A percentile compares a stretch with the other conserved stretches of the same genome.
These are phyloP conservation scores for Marcusenius ussheri DNA, from an alignment of 2,113 vertebrate species.

Conservation along the genomic window DNA sequence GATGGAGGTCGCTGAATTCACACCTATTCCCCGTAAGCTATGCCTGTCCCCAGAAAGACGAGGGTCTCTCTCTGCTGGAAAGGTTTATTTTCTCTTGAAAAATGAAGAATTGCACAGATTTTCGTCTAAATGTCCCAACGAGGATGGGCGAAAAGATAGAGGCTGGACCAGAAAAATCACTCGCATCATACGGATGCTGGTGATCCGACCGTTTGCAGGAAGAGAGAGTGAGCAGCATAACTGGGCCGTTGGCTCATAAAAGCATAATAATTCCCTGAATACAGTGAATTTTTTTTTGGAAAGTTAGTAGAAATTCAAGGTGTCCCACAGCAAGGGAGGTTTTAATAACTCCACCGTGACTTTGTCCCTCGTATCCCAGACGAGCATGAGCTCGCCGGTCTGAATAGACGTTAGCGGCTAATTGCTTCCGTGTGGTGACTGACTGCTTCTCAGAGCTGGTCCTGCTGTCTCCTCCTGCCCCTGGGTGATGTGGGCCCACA, in stretches of 20 bases:
- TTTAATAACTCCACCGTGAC: background rate
- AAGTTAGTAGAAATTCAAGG: constrained; percentile 7
- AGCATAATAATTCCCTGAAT: background rate
- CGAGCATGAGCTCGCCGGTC: background rate
- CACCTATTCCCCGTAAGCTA: background rate
- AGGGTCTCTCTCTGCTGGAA: background rate
- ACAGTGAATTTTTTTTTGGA: background rate
- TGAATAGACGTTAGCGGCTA: background rate
- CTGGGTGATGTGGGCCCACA: background rate
- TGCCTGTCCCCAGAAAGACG: background rate
- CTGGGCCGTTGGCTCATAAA: background rate
- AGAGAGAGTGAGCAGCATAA: too few species aligned
- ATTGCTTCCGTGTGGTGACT: background rate
- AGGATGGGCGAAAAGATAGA: background rate
- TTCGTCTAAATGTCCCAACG: background rate
- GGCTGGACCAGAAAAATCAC: background rate
- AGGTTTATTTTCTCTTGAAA: background rate
- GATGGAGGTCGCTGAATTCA: background rate
- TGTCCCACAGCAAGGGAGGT: background rate
- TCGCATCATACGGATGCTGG: background rate
- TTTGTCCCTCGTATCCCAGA: background rate
- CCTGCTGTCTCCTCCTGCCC: background rate
- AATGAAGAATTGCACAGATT: background rate
- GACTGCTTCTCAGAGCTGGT: background rate
- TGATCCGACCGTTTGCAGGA: background rate